Base-by-base conservation (phyloP, 2,113 vertebrate species). In the Jacana jacana region DNA sequence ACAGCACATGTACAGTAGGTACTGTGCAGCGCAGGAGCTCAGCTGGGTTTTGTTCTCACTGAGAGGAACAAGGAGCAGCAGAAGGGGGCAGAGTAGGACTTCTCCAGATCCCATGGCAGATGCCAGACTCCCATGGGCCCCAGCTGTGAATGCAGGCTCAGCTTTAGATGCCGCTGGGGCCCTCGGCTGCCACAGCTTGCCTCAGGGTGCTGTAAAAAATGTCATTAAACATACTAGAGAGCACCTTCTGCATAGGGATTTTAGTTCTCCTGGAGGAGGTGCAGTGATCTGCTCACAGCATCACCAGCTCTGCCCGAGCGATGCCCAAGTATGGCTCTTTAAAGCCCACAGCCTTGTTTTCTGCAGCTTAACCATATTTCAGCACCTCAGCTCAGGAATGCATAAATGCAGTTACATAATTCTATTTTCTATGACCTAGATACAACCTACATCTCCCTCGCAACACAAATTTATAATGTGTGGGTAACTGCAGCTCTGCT, bases 401-500 rank as follows among this genome's bases (percentile, higher is more conserved):
- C 7, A 0, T 79, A 81, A 87, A 75, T 35, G 46, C 35, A 91
- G 85, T 75, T 82, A 81, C 66, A 63, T 65, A 64, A 52, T 69
- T 89, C 5, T n/a, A n/a, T 88, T 88, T 89, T 85, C 57, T 89
- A 20, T 86, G 89, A 91, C 93, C 84, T 81, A 70, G 25, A 78
- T 54, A 86, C 28, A 78, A 58, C 65, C 23, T 44, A 58, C 63
- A 33, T 54, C 39, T 86, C 73, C 46, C 64, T 77, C 4, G 3
- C 0, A 0, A 70, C 55, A 48, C 13, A 39, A 71, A 65, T 80
- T 65, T 61, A 23, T 9, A 35, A 52, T 4, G 58, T 37, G 46
- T 64, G 55, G 49, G 60, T 61, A 73, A 73, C 60, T 0, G 0
- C 58, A 80, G 82, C 58, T 83, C 91, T 1, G 2, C 79, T 76